Conservation (phyloP, 2,113 vertebrate species). For the Orycteropus afer region DNA sequence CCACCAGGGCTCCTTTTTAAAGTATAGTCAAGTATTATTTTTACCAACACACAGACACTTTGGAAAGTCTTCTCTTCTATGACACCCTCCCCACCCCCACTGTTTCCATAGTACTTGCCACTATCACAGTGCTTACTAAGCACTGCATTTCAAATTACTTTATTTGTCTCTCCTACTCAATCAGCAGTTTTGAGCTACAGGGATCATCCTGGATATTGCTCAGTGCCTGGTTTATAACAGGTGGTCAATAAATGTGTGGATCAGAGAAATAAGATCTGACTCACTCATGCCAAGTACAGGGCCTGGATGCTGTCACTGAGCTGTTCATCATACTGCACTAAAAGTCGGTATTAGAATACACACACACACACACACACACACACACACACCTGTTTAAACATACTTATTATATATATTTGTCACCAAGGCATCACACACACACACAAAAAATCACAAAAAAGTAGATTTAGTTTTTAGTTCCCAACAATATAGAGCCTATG, state of each 20-base stretch:
- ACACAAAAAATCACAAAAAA: slow-evolving; percentile 60
- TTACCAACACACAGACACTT: not conserved
- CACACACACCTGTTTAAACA: slow-evolving; percentile 24
- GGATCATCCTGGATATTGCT: not conserved
- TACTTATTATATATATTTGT: slow-evolving; percentile 58
- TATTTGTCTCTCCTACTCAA: not conserved
- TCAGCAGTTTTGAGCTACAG: not conserved
- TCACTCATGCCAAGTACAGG: not conserved
- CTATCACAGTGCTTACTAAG: not conserved
- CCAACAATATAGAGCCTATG: slow-evolving; percentile 42
- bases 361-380: not conserved
- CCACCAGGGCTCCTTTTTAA: too few relatives aligned
- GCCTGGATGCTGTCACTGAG: not conserved
- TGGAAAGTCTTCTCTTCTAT: not conserved
- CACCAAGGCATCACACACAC: slow-evolving; percentile 38
- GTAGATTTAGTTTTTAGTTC: slow-evolving; percentile 52
- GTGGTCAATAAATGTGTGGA: slow-evolving; percentile 21
- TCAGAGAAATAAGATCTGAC: slow-evolving; percentile 52
- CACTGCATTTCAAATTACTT: not conserved
- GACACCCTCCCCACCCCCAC: not conserved
- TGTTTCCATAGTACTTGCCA: not conserved
- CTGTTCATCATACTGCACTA: not conserved
- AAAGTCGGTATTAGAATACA: slow-evolving; percentile 20
- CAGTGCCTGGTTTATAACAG: not conserved
- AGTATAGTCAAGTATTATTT: not conserved